Evolutionary conservation across 2,113 vertebrate genomes (phyloP).

Genomic region (Solea senegalensis): DNA sequence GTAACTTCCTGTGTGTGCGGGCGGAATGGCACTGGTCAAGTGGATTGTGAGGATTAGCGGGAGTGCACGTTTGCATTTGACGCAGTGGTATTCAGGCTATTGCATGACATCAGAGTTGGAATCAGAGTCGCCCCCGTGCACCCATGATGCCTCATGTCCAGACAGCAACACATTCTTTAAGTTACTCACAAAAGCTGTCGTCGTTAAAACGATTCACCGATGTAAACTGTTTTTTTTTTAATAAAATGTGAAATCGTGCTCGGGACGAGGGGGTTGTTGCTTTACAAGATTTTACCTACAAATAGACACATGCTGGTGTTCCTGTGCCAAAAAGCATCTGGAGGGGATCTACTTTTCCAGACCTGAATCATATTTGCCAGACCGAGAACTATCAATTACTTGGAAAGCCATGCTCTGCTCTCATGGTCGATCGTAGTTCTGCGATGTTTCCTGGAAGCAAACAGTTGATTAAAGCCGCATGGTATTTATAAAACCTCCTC

Average conservation of each 20-base stretch:
- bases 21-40: conserved; percentile 15
- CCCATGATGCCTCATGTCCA: conserved; percentile 40
- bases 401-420: conserved; percentile 13
- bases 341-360: conserved; percentile 38
- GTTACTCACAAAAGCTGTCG: not conserved
- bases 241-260: too few relatives aligned
- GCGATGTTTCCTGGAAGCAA: conserved; percentile 48
- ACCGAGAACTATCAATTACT: conserved; percentile 26
- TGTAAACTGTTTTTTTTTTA: too few relatives aligned
- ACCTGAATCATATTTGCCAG: conserved; percentile 31
- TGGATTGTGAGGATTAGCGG: conserved; percentile 44
- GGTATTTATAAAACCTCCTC: conserved; percentile 62
- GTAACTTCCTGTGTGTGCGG: conserved; percentile 57
- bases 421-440: conserved; percentile 20
- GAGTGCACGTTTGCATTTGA: conserved; percentile 44
- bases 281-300: conserved; percentile 8
- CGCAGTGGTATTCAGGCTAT: conserved; percentile 49
- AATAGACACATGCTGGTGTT: not conserved
- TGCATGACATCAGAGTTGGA: conserved; percentile 68
- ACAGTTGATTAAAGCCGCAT: conserved; percentile 54
- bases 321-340: conserved; percentile 2
- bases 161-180: conserved; percentile 9
- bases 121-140: conserved; percentile 13
- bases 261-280: not conserved
- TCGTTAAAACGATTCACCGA: not conserved